Percentiles rank a stretch among this genome's conserved stretches.
phyloP scores from a whole-genome alignment of 2,113 vertebrate genomes.

The Thamnophis sirtalis region DNA sequence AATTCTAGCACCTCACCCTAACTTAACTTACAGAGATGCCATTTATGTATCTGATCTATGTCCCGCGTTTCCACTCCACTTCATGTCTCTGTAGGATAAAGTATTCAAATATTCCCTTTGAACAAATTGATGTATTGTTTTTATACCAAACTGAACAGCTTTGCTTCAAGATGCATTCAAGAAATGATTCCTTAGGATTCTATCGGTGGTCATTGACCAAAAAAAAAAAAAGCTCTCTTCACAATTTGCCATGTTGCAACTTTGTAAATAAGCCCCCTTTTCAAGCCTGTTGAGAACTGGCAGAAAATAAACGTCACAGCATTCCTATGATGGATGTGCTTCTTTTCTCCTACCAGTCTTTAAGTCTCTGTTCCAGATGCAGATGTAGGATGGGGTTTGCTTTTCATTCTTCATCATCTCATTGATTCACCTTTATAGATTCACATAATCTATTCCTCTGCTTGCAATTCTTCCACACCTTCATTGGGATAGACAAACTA shows the following conservation, averaged over 20 bases:
- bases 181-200: not conserved
- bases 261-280: not conserved
- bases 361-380: not conserved
- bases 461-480: not conserved
- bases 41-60: slow-evolving; percentile 17
- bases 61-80: not conserved
- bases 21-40: slow-evolving; percentile 34
- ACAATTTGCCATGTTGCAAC: not conserved
- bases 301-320: not conserved
- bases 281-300: not conserved
- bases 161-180: not conserved
- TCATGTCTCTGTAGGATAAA: slow-evolving; percentile 13
- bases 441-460: not conserved
- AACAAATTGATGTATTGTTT: not conserved
- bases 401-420: not conserved
- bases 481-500: not conserved
- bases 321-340: not conserved
- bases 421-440: not conserved
- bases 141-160: not conserved
- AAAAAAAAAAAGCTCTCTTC: not conserved
- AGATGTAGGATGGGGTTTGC: not conserved
- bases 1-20: slow-evolving; percentile 20
- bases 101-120: slow-evolving; percentile 1
- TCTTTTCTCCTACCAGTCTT: not conserved
- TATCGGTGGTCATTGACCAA: not conserved